These are phyloP conservation scores for Eurytoma californica DNA, from an alignment of 2,888 invertebrate genomes.

Conservation along the genomic window DNA sequence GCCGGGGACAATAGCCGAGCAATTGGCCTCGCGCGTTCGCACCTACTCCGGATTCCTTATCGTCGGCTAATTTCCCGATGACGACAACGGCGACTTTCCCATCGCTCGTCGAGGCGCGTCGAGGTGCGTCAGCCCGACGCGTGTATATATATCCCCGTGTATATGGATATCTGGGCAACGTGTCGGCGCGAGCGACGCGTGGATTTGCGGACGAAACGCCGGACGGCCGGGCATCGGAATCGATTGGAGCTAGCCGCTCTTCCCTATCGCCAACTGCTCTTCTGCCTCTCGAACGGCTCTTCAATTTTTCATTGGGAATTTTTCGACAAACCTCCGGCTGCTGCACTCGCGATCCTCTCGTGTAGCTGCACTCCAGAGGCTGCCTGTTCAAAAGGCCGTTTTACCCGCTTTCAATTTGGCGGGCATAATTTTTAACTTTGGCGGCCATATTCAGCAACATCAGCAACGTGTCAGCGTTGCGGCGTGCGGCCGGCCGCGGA, in stretches of 20 bases:
- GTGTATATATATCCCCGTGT: not conserved
- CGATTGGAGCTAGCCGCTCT: constrained; percentile 13
- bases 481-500: constrained; percentile 52
- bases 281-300: not conserved
- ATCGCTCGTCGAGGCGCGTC: not conserved
- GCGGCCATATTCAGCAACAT: constrained; percentile 23
- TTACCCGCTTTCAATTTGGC: constrained; percentile 35
- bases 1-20: constrained; percentile 24
- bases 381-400: not conserved
- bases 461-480: constrained; percentile 48
- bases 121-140: not conserved
- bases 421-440: constrained; percentile 69
- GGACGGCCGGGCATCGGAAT: constrained; percentile 34
- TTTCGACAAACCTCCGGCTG: not conserved
- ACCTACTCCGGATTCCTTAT: not conserved
- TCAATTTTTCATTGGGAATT: constrained; percentile 36
- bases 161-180: constrained; percentile 58
- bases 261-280: not conserved
- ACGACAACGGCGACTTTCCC: not conserved
- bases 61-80: constrained; percentile 20
- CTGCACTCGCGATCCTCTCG: not conserved
- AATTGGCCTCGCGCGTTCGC: not conserved
- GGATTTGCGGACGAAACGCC: constrained; percentile 61
- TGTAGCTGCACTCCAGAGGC: constrained; percentile 26
- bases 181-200: constrained; percentile 59